Percentiles rank a stretch among this genome's conserved stretches.
These are phyloP conservation scores for Trichogramma evanescens DNA, from an alignment of 2,888 invertebrate genomes.

Conservation along the genomic window DNA sequence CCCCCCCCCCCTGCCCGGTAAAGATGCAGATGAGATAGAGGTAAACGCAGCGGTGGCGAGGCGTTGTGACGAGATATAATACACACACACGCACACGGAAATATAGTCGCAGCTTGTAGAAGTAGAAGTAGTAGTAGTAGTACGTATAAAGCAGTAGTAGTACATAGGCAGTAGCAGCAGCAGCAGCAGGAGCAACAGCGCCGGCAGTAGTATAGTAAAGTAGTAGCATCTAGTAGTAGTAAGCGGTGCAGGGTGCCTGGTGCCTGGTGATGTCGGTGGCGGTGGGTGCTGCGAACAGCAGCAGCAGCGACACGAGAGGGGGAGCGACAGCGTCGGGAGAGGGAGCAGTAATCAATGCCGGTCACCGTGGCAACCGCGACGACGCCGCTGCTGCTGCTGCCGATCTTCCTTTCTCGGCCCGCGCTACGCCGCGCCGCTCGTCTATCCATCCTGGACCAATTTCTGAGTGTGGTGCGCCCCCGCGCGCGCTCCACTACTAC, in stretches of 20 bases:
- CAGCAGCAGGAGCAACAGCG: too few relatives aligned
- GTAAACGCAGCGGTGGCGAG: too few relatives aligned
- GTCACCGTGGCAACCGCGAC: conserved; percentile 30
- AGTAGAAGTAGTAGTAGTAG: too few relatives aligned
- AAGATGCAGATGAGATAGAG: too few relatives aligned
- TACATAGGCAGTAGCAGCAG: too few relatives aligned
- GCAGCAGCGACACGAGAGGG: conserved; percentile 17
- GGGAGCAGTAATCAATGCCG: conserved; percentile 46
- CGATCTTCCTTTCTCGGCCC: conserved; percentile 38
- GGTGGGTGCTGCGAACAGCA: conserved; percentile 6
- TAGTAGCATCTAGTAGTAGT: too few relatives aligned
- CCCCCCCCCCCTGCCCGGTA: too few relatives aligned
- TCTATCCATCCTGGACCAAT: conserved; percentile 33
- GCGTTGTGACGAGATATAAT: too few relatives aligned
- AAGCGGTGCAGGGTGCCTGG: not conserved
- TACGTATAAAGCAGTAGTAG: too few relatives aligned
- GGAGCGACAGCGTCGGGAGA: conserved; percentile 23
- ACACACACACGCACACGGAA: too few relatives aligned
- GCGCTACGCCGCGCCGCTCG: conserved; percentile 17
- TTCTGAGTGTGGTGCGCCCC: conserved; percentile 17
- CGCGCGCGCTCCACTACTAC: conserved; percentile 14
- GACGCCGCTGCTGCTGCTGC: conserved; percentile 7
- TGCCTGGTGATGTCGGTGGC: not conserved
- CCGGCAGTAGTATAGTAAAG: too few relatives aligned
- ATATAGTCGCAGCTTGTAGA: too few relatives aligned